phyloP scores from a whole-genome alignment of 2,888 invertebrate species.

The Cryptocheilus praepositus region DNA sequence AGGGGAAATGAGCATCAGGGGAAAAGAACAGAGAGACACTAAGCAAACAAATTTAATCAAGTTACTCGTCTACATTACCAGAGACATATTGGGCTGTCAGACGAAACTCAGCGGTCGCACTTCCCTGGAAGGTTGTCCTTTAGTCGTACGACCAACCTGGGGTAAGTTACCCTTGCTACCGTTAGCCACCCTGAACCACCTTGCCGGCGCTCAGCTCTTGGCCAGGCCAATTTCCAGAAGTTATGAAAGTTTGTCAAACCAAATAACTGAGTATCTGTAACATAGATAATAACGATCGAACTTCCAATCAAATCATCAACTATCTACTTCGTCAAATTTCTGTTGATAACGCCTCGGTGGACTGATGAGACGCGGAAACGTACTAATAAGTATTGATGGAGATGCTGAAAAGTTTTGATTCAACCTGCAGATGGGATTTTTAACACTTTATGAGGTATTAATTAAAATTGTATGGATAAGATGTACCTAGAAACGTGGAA shows the following conservation, averaged over 20 bases:
- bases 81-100: neutral
- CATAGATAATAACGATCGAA: slow-evolving; percentile 26
- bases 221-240: slow-evolving; percentile 19
- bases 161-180: no score
- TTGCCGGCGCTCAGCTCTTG: slow-evolving; percentile 17
- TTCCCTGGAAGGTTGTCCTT: no score
- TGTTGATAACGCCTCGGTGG: no score
- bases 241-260: slow-evolving; percentile 15
- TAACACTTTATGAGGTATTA: no score
- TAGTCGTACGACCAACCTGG: no score
- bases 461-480: no score
- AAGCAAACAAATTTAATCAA: slow-evolving; percentile 49
- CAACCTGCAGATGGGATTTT: no score
- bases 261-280: slow-evolving; percentile 30
- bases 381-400: no score
- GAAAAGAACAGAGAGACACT: slow-evolving; percentile 14
- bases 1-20: neutral
- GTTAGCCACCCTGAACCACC: neutral
- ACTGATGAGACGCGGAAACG: no score
- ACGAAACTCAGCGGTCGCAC: slow-evolving; percentile 12
- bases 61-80: slow-evolving; percentile 12
- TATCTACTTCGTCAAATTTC: no score
- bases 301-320: neutral
- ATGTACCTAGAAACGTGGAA: no score
- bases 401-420: no score